phyloP scores from a whole-genome alignment of 2,888 invertebrate species.

The Drosophila robusta region DNA sequence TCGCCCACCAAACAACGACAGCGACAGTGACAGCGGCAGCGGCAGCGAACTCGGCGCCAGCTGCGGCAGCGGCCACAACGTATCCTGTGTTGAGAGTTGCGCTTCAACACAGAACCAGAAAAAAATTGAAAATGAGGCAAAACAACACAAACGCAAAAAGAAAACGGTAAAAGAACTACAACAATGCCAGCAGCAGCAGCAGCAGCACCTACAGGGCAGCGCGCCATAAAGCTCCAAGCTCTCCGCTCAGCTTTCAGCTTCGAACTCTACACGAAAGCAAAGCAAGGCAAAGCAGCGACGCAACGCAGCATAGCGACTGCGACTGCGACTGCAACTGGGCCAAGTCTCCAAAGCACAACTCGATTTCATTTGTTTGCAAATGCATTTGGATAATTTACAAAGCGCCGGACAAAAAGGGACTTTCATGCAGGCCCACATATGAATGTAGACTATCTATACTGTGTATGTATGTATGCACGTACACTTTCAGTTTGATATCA shows the following conservation, averaged over 20 bases:
- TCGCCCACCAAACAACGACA: slow-evolving; percentile 40
- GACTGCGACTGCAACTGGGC: slow-evolving; percentile 51
- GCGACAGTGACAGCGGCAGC: slow-evolving; percentile 25
- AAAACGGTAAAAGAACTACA: slow-evolving; percentile 25
- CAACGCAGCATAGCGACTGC: slow-evolving; percentile 3
- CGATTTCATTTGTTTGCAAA: slow-evolving; percentile 42
- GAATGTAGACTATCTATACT: not conserved
- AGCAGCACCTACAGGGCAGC: slow-evolving; percentile 35
- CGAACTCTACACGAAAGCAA: slow-evolving; percentile 40
- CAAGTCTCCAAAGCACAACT: slow-evolving; percentile 55
- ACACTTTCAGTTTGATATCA: not conserved
- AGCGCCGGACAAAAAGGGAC: slow-evolving; percentile 5
- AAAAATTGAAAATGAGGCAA: slow-evolving; percentile 11
- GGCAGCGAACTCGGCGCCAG: slow-evolving; percentile 18
- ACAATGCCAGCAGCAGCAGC: slow-evolving; percentile 10
- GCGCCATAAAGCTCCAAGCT: slow-evolving; percentile 51
- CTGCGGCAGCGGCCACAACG: slow-evolving; percentile 60
- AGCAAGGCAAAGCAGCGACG: slow-evolving; percentile 13
- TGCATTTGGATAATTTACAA: slow-evolving; percentile 48
- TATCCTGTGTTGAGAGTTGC: slow-evolving; percentile 78
- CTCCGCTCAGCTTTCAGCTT: slow-evolving; percentile 57
- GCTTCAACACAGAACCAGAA: slow-evolving; percentile 29
- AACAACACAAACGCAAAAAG: slow-evolving; percentile 19
- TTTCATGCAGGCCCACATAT: slow-evolving; percentile 1
- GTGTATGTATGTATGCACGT: not conserved